Base-by-base conservation (phyloP, 2,113 vertebrate species). In the Leucosticte australis region DNA sequence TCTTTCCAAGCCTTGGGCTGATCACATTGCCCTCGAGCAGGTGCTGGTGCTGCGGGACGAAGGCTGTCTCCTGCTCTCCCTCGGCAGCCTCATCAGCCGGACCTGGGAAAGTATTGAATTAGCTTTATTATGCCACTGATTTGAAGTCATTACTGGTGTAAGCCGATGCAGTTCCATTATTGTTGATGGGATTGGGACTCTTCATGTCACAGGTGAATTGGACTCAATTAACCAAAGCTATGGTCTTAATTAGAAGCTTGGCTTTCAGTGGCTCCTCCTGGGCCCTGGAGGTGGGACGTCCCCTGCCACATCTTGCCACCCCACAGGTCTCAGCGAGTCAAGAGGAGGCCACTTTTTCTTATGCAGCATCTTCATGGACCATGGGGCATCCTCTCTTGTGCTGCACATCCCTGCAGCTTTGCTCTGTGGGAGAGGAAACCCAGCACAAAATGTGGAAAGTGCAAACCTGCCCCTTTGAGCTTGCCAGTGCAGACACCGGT, bases 81-180 rank as follows among this genome's bases (percentile, higher is more conserved):
- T 1, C 30, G 26, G 90, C 83, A 88, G 76, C 56, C 21, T 83
- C 76, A 49, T 78, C 93, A 69, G 90, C 85, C 5, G n/a, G 94
- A 94, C 95, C 90, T 88, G 68, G 49, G 87, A 77, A 94, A 95
- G 69, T 94, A 92, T 35, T 71, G 88, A 96, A 93, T 96, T 96
- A 94, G 83, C 88, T 95, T 90, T 92, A 90, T 94, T 90, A 87
- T 86, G 71, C 56, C 1, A 28, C 88, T 89, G 92, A 96, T 96
- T 88, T 93, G 83, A 94, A 96, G 92, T 96, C 90, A 95, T 95
- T 96, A 95, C 80, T 89, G 88, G 92, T 93, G 93, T 96, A 97
- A 97, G 95, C 95, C 77, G 88, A 96, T 95, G 95, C 90, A 97
- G 90, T 95, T 86, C 95, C 94, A 96, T 97, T 96, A 94, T 94